Conservation (phyloP, 2,888 invertebrate species). For the Diaperis boleti region DNA sequence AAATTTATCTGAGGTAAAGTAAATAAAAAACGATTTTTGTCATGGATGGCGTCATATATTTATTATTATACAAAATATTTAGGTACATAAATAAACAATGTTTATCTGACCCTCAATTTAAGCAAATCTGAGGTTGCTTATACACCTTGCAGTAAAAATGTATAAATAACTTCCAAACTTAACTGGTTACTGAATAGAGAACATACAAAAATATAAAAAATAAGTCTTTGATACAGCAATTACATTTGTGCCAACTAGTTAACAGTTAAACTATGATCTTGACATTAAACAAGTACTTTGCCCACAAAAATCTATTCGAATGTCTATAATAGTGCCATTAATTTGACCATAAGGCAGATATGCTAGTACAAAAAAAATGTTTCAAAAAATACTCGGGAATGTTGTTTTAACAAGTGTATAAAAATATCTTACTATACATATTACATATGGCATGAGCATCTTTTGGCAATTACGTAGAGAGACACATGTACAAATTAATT, state of each 20-base stretch:
- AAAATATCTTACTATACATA: constrained; percentile 44
- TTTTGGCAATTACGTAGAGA: constrained; percentile 36
- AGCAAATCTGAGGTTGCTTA: constrained; percentile 23
- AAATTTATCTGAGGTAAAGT: background rate
- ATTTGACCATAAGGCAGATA: constrained; percentile 19
- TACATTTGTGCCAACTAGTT: constrained; percentile 18
- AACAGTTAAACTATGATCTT: constrained; percentile 3
- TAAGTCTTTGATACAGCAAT: constrained; percentile 36
- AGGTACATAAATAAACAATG: constrained; percentile 26
- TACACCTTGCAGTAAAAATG: constrained; percentile 21
- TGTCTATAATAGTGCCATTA: constrained; percentile 16
- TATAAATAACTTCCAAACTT: constrained; percentile 29
- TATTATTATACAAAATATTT: constrained; percentile 34
- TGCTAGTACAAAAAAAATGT: constrained; percentile 19
- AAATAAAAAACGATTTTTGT: constrained; percentile 18
- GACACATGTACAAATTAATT: constrained; percentile 19
- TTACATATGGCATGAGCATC: constrained; percentile 44
- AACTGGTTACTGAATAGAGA: constrained; percentile 24
- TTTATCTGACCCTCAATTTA: constrained; percentile 24
- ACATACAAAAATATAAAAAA: constrained; percentile 39
- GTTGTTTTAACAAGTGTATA: constrained; percentile 34
- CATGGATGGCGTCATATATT: constrained; percentile 41
- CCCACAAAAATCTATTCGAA: constrained; percentile 25
- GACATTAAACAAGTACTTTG: constrained; percentile 35
- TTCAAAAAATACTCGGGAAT: constrained; percentile 34